These are phyloP conservation scores for Rhopalosiphum padi DNA, from an alignment of 1,140 invertebrate genomes.

Conservation along the genomic window DNA sequence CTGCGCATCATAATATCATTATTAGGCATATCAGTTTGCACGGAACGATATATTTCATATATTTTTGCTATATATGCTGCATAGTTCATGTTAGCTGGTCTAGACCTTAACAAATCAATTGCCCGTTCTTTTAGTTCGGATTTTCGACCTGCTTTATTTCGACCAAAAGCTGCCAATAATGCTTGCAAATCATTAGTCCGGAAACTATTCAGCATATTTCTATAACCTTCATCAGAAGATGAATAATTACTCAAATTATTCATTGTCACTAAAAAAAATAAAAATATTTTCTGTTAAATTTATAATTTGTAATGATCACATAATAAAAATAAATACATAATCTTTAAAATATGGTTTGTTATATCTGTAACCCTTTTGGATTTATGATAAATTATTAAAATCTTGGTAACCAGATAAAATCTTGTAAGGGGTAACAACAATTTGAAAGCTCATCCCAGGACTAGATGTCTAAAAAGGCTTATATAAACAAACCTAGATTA, in stretches of 20 bases:
- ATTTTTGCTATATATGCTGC: slow-evolving; percentile 41
- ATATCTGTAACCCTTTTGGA: background rate
- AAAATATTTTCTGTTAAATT: background rate
- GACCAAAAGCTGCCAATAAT: slow-evolving; percentile 82
- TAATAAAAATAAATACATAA: background rate
- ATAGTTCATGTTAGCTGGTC: slow-evolving; percentile 66
- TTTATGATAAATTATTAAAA: background rate
- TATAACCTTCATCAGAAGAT: slow-evolving; percentile 1
- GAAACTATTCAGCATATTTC: slow-evolving; percentile 79
- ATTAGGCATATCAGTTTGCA: background rate
- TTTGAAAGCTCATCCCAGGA: background rate
- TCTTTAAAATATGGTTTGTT: background rate
- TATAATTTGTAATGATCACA: background rate
- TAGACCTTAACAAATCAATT: slow-evolving; percentile 76
- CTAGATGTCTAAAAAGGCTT: background rate
- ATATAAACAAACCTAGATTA: background rate
- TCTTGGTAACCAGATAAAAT: background rate
- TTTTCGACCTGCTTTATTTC: slow-evolving; percentile 87
- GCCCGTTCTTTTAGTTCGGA: slow-evolving; percentile 83
- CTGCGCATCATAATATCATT: slow-evolving; percentile 2
- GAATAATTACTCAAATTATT: background rate
- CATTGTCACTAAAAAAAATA: slow-evolving; percentile 15
- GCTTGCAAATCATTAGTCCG: slow-evolving; percentile 85
- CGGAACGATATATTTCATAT: slow-evolving; percentile 17
- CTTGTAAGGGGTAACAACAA: background rate